Conservation (phyloP, 1,140 invertebrate genomes). For the Hesperophylax magnus region DNA sequence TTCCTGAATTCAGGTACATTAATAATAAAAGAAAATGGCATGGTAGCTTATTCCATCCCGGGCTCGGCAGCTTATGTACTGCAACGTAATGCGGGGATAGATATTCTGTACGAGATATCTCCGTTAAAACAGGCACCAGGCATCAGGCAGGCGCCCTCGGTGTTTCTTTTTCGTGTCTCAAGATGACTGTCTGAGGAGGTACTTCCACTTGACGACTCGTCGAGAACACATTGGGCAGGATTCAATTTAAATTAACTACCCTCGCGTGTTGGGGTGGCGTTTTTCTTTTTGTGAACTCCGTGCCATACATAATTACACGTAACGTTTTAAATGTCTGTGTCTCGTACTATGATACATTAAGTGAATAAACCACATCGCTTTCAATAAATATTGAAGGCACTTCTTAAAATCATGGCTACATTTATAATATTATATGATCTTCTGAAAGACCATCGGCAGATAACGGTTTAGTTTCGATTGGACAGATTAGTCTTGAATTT, state of each 20-base stretch:
- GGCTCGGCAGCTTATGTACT: not conserved
- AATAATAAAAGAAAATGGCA: conserved; percentile 1
- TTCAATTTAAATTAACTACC: conserved; percentile 35
- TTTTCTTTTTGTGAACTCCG: not conserved
- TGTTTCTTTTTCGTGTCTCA: conserved; percentile 32
- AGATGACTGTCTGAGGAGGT: conserved; percentile 33
- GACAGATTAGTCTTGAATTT: too few relatives aligned
- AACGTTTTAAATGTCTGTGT: too few relatives aligned
- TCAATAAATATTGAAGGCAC: too few relatives aligned
- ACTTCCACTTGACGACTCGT: conserved; percentile 22
- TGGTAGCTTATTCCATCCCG: not conserved
- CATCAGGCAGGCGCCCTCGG: conserved; percentile 4
- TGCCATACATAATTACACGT: too few relatives aligned
- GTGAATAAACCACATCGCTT: too few relatives aligned
- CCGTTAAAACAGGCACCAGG: conserved; percentile 6
- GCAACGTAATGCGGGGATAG: not conserved
- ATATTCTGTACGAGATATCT: conserved; percentile 1
- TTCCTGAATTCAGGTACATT: not conserved
- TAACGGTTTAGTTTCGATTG: too few relatives aligned
- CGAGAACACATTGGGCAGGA: not conserved
- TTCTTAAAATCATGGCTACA: too few relatives aligned
- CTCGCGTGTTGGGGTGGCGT: not conserved
- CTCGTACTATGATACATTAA: too few relatives aligned
- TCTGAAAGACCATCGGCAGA: too few relatives aligned
- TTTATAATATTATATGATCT: too few relatives aligned